Evolutionary conservation across 2,797 vertebrate species (phyloP), one percentile per base, ranked within the genome.

Genomic region (Hyperoplus immaculatus): DNA sequence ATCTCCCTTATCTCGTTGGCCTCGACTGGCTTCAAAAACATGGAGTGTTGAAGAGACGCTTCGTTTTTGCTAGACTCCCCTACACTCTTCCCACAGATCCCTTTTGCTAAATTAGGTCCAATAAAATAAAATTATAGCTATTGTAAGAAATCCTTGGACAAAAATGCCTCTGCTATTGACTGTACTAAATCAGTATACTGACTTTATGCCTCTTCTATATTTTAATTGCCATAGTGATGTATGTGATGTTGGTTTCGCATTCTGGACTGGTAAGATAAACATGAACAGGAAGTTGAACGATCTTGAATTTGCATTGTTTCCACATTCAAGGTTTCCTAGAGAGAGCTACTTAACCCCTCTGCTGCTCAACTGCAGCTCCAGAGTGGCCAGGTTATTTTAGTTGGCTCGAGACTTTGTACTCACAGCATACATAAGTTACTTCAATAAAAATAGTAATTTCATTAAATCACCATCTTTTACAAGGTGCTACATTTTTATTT

Each of bases 261-360:
- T 3, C 39, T 67, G 47, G 56, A 39, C 41, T 21, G n/a, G 41
- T 41, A 9, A 2, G 13, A 9, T 51, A 3, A 18, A 42, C 42
- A n/a, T 42, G 11, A 1, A 14, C 3, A 13, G 38, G 6, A 53
- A 12, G 38, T 2, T 56, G 5, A 45, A 61, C 29, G 10, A 14
- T 3, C 14, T 29, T 78, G 8, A 18, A 13, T 14, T 39, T 75
- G 43, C 16, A 39, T 62, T 67, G 21, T 81, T 50, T 49, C 6
- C 69, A 73, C 21, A 21, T 43, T 56, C 38, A 51, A 21, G n/a
- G 7, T 62, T 12, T 46, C 72, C 53, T 58, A 53, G 49, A 63
- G 73, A 47, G 36, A 46, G 42, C 16, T 10, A 39, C 16, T 75
- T 42, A 36, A 58, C 54, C 15, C 56, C 43, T 29, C 29, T 29